Percentiles rank a stretch among this genome's conserved stretches.
Evolutionary conservation across 2,888 invertebrate genomes (phyloP).

Genomic region (Stegophylla sp.): DNA sequence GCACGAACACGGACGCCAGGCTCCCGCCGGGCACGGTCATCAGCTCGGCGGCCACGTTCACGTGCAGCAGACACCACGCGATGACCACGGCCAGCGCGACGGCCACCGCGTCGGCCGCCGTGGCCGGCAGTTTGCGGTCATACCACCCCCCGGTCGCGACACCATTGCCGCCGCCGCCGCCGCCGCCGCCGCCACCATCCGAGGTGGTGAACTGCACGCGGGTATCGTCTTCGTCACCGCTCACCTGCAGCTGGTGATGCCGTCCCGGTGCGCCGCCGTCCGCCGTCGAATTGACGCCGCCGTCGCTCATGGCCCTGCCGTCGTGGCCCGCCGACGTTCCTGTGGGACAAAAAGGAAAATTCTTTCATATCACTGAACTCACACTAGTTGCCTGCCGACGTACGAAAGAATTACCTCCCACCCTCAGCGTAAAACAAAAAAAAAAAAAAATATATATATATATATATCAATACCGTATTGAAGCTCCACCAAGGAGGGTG

Average conservation of each 20-base stretch:
- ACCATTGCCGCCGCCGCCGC: neutral
- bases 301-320: neutral
- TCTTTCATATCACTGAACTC: too few relatives aligned
- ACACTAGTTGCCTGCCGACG: too few relatives aligned
- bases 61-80: constrained; percentile 30
- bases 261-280: neutral
- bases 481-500: too few relatives aligned
- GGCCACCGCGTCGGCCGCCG: neutral
- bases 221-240: neutral
- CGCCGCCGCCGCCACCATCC: neutral
- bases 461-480: too few relatives aligned
- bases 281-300: neutral
- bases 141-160: neutral
- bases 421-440: too few relatives aligned
- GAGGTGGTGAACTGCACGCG: neutral
- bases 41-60: constrained; percentile 8
- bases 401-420: too few relatives aligned
- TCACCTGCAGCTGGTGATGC: neutral
- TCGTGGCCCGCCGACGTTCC: too few relatives aligned
- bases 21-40: constrained; percentile 39
- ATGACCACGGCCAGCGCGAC: neutral
- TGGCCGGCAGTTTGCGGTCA: constrained; percentile 12
- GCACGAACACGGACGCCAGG: constrained; percentile 28
- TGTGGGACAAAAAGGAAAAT: too few relatives aligned
- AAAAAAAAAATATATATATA: too few relatives aligned